These are phyloP conservation scores for Temnothorax longispinosus DNA, from an alignment of 1,140 invertebrate genomes.

Conservation along the genomic window DNA sequence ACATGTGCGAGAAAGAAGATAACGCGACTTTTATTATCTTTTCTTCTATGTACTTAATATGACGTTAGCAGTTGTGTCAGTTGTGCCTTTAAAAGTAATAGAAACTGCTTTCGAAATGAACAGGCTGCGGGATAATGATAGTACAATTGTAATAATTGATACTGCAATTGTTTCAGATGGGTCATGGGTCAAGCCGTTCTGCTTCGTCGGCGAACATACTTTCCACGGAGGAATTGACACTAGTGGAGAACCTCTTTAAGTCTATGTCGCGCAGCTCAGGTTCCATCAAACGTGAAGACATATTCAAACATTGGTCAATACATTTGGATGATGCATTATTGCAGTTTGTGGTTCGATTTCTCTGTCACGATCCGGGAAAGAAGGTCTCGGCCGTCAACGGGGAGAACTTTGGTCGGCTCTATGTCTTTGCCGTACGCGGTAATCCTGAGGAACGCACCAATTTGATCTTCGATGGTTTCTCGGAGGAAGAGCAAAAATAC, in stretches of 20 bases:
- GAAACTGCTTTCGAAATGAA: neutral
- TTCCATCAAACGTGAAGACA: constrained; percentile 84
- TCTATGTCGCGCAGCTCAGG: constrained; percentile 85
- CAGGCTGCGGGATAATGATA: too few relatives aligned
- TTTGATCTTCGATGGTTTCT: constrained; percentile 80
- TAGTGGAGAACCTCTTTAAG: constrained; percentile 84
- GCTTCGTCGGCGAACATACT: constrained; percentile 81
- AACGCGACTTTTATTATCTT: neutral
- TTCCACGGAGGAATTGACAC: constrained; percentile 81
- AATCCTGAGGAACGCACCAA: constrained; percentile 81
- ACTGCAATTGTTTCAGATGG: constrained; percentile 79
- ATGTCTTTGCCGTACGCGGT: constrained; percentile 82
- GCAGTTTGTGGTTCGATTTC: constrained; percentile 83
- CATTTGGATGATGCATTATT: constrained; percentile 82
- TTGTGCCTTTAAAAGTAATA: neutral
- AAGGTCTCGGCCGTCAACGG: constrained; percentile 82
- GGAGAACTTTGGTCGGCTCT: constrained; percentile 83
- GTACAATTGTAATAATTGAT: neutral
- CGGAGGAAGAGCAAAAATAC: constrained; percentile 82
- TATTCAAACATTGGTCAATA: constrained; percentile 84
- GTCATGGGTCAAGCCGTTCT: constrained; percentile 83
- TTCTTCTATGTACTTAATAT: neutral
- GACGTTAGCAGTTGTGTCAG: neutral
- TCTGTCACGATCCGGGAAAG: constrained; percentile 84
- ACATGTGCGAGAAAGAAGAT: neutral